These are phyloP conservation scores for Thysanoteuthis rhombus DNA, from an alignment of 2,888 invertebrate genomes.

Conservation along the genomic window DNA sequence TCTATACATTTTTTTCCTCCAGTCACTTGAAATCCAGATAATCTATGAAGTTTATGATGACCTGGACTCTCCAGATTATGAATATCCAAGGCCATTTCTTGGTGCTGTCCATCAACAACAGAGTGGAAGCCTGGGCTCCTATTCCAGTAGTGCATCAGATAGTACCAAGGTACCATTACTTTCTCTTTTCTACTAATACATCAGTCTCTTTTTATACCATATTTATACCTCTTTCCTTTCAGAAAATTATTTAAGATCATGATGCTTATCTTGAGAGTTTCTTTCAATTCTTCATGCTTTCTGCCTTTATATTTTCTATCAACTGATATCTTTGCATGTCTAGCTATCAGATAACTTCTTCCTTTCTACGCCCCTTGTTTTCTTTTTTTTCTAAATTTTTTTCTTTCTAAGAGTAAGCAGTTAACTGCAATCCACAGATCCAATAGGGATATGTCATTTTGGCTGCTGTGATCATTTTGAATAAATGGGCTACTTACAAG, in stretches of 20 bases:
- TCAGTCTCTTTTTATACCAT: not conserved
- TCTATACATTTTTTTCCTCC: not conserved
- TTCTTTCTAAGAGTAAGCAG: not conserved
- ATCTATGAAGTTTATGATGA: slow-evolving; percentile 79
- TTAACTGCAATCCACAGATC: too few species aligned
- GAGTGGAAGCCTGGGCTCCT: slow-evolving; percentile 67
- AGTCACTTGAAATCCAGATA: slow-evolving; percentile 81
- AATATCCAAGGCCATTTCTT: slow-evolving; percentile 74
- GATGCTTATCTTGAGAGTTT: not conserved
- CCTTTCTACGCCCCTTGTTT: too few species aligned
- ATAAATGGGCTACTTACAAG: too few species aligned
- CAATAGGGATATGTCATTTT: too few species aligned
- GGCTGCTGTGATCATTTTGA: too few species aligned
- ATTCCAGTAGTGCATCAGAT: slow-evolving; percentile 68
- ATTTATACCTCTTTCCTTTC: not conserved
- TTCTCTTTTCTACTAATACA: not conserved
- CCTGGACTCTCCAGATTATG: slow-evolving; percentile 77
- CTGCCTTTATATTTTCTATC: not conserved
- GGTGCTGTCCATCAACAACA: slow-evolving; percentile 64
- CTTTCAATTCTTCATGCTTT: not conserved
- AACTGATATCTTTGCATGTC: not conserved
- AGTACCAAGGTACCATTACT: slow-evolving; percentile 48
- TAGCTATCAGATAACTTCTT: not conserved
- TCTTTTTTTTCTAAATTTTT: not conserved
- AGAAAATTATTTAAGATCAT: not conserved